Base-by-base conservation (phyloP, 2,113 vertebrate species). In the Hemiscyllium ocellatum region DNA sequence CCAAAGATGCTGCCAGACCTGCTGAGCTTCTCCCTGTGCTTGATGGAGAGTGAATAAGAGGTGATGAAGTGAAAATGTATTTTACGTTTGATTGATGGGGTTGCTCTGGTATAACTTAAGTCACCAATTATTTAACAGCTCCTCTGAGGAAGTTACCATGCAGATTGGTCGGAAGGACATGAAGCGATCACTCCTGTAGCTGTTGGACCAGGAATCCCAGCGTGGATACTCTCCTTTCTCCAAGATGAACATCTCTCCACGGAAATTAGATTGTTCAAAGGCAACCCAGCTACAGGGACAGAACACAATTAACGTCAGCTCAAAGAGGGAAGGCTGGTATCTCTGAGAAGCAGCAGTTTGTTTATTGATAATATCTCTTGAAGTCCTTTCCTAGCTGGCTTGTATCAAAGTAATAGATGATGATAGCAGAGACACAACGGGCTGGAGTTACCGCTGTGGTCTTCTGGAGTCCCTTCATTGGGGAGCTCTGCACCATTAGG, bases 141-240 rank as follows among this genome's bases (percentile, higher is more conserved):
- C 8, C 3, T 29, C 20, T 70, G 78, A 42, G 52, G 6, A 8
- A 66, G 86, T 97, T 97, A 99, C 99, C 99, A 99, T 99, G 96
- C 96, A 98, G 97, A 99, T 96, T 96, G 99, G 99, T 96, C 98
- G 98, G 98, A 99, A 97, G 97, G 99, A 99, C 98, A 99, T 98
- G 97, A 99, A 97, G 97, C 98, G 98, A 97, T 99, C 98, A 0
- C 98, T 99, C 96, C 98, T 98, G 98, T 98, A 98, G 97, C 99
- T 99, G 98, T 98, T 99, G 86, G 98, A 99, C 99, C 99, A 99
- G 97, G 98, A 98, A 97, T 99, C 98, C 99, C 99, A 99, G 97
- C 98, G 98, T 89, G 98, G 99, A 97, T 98, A 99, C 97, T 99
- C 98, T 6, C 99, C 99, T 97, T 99, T 99, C 98, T 99, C 99